Evolutionary conservation across 2,888 invertebrate species (phyloP).

Genomic region (Crematogaster levior): DNA sequence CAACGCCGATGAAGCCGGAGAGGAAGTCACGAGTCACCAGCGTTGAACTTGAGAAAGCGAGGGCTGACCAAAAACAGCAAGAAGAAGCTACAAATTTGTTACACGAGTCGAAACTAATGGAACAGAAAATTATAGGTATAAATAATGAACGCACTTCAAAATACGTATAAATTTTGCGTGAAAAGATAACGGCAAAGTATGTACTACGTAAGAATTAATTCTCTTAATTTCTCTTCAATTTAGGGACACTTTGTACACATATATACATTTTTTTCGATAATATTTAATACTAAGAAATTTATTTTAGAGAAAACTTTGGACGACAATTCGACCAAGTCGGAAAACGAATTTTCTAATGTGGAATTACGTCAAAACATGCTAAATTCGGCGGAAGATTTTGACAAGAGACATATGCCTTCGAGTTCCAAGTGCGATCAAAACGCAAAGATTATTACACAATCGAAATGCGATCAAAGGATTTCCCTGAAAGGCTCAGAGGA

Average conservation of each 20-base stretch:
- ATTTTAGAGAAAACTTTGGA: slow-evolving; percentile 68
- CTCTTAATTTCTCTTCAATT: background rate
- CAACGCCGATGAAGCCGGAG: slow-evolving; percentile 74
- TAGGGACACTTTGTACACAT: background rate
- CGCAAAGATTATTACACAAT: slow-evolving; percentile 58
- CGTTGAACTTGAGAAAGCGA: slow-evolving; percentile 65
- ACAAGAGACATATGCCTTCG: slow-evolving; percentile 57
- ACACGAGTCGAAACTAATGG: slow-evolving; percentile 55
- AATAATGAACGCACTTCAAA: background rate
- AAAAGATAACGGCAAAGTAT: background rate
- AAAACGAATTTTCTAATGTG: slow-evolving; percentile 65
- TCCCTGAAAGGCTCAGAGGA: slow-evolving; percentile 57
- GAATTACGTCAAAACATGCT: slow-evolving; percentile 32
- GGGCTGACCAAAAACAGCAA: slow-evolving; percentile 58
- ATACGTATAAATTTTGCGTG: background rate
- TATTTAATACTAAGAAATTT: background rate
- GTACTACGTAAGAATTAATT: background rate
- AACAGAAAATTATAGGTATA: slow-evolving; percentile 64
- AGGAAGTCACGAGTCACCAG: slow-evolving; percentile 75
- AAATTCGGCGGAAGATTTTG: slow-evolving; percentile 51
- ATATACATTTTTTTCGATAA: background rate
- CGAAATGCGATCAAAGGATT: slow-evolving; percentile 45
- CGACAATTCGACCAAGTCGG: slow-evolving; percentile 67
- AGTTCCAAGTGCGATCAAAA: slow-evolving; percentile 60
- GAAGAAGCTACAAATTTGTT: slow-evolving; percentile 76